Conservation (phyloP, 2,888 invertebrate genomes). For the Caenorhabditis sp. region DNA sequence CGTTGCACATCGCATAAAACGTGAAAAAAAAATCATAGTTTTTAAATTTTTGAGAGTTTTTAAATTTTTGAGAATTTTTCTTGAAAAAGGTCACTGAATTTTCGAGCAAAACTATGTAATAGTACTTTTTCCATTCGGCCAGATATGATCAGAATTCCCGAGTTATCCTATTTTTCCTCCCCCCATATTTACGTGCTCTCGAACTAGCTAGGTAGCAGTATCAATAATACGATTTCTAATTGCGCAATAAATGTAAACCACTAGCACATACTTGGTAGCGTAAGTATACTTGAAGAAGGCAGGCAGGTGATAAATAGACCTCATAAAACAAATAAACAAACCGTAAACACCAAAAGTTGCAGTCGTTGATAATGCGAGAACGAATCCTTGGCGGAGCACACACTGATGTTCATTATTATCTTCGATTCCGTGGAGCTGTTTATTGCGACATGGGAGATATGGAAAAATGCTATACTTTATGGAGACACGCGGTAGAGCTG, state of each 20-base stretch:
- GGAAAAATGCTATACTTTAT: conserved; percentile 82
- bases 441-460: conserved; percentile 80
- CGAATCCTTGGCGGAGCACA: conserved; percentile 85
- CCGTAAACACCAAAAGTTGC: conserved; percentile 72
- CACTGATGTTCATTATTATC: conserved; percentile 82
- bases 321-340: neutral
- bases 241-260: neutral
- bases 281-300: neutral
- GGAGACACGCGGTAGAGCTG: conserved; percentile 86
- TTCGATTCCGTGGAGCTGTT: conserved; percentile 88
- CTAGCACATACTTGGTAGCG: too few relatives aligned
- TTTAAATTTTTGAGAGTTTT: too few relatives aligned
- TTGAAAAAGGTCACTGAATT: too few relatives aligned
- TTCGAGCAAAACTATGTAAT: too few relatives aligned
- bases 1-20: too few relatives aligned
- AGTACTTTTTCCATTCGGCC: too few relatives aligned
- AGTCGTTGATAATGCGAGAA: conserved; percentile 86
- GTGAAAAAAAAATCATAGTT: too few relatives aligned
- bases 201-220: neutral
- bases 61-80: too few relatives aligned
- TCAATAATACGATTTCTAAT: neutral
- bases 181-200: too few relatives aligned
- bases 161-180: too few relatives aligned
- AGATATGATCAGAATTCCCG: too few relatives aligned
- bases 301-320: neutral